Percentiles rank a stretch among this genome's conserved stretches.
phyloP scores from a whole-genome alignment of 2,888 invertebrate species.

The Erannis defoliaria region DNA sequence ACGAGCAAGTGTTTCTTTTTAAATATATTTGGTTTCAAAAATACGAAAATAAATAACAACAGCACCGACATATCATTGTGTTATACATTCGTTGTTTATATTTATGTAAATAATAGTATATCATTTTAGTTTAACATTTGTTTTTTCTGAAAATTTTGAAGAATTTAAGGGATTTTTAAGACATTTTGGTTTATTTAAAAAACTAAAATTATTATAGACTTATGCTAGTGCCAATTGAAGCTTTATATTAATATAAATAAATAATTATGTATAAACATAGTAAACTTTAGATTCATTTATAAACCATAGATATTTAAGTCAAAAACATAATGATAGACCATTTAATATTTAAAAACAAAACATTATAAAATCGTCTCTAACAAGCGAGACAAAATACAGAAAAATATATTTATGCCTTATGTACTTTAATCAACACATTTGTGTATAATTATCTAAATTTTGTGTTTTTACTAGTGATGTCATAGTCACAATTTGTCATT shows the following conservation, averaged over 20 bases:
- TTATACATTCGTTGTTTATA: constrained; percentile 63
- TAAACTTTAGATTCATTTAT: constrained; percentile 22
- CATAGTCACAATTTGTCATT: neutral
- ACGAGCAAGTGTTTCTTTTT: constrained; percentile 57
- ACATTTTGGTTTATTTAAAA: neutral
- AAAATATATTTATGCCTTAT: constrained; percentile 14
- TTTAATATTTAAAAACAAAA: constrained; percentile 23
- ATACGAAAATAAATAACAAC: constrained; percentile 71
- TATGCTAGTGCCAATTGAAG: neutral
- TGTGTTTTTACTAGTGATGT: neutral
- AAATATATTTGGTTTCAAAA: constrained; percentile 79
- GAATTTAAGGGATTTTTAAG: neutral
- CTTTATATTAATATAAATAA: constrained; percentile 18
- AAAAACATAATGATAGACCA: constrained; percentile 17
- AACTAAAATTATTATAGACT: neutral
- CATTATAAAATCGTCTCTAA: constrained; percentile 10
- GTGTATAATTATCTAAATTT: neutral
- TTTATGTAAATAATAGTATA: constrained; percentile 13
- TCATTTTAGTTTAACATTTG: neutral
- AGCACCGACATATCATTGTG: constrained; percentile 78
- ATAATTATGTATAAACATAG: constrained; percentile 8
- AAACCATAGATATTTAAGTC: constrained; percentile 21
- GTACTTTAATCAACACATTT: neutral
- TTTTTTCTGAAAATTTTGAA: neutral
- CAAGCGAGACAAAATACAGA: constrained; percentile 22